These are phyloP conservation scores for Bubo bubo DNA, from an alignment of 2,113 vertebrate species.

Conservation along the genomic window DNA sequence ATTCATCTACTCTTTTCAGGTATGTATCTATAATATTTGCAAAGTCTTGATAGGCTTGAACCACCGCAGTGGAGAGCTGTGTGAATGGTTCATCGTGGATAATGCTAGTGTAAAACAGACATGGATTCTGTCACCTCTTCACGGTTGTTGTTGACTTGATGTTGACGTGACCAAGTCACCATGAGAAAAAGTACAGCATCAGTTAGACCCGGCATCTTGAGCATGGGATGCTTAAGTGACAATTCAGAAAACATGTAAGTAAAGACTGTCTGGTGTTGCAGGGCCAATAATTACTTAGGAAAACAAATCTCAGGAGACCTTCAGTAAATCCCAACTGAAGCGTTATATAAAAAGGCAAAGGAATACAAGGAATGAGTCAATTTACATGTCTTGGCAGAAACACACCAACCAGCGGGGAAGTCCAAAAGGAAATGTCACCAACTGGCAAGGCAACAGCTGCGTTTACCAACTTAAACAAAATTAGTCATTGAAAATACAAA, in stretches of 20 bases:
- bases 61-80: neutral
- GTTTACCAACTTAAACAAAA: constrained; percentile 71
- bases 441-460: constrained; percentile 69
- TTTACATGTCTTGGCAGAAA: constrained; percentile 66
- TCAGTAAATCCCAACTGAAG: neutral
- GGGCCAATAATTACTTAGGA: neutral
- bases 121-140: neutral
- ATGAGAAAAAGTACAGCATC: neutral
- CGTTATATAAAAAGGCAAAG: constrained; percentile 36
- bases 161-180: neutral
- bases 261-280: neutral
- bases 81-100: neutral
- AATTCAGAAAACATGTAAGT: neutral
- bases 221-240: neutral
- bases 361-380: constrained; percentile 50
- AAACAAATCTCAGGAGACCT: constrained; percentile 8
- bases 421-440: constrained; percentile 74
- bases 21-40: neutral
- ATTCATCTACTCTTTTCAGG: neutral
- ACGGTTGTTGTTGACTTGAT: neutral
- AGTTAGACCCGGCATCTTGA: neutral
- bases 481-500: constrained; percentile 70
- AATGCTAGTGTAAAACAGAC: neutral
- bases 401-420: constrained; percentile 34
- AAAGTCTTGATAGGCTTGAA: neutral